Base-by-base conservation (phyloP, 2,797 vertebrate genomes). In the Loriculus beryllinus region DNA sequence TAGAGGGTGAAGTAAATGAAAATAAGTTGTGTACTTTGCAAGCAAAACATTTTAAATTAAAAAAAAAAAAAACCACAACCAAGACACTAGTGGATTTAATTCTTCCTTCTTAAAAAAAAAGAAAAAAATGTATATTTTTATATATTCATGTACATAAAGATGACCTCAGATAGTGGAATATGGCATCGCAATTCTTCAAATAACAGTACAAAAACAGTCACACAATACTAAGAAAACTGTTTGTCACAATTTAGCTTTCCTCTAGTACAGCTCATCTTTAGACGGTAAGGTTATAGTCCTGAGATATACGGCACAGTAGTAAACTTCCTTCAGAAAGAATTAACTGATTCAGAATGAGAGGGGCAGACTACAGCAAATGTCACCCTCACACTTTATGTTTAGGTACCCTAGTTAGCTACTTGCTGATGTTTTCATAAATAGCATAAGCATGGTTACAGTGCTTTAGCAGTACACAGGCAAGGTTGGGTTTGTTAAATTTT, bases 1-100 rank as follows among this genome's bases (percentile, higher is more conserved):
- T 99, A 96, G 91, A 97, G 92, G 42, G 90, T 5, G 6, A 79
- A 94, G 40, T 20, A 76, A 86, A 40, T 4, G 3, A 40, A 86
- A 87, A 76, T 3, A 91, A 75, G 54, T 2, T 4, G 5, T 16
- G 11, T 33, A 37, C 13, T 57, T 48, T 8, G n/a, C 42, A 54
- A 63, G 6, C 19, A 88, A 91, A 49, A 2, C 0, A 10, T 35
- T 88, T 63, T 18, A 59, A 81, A 28, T 1, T 64, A 57, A 54
- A 21, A 65, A 15, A 56, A 33, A n/a, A n/a, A 14, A 33, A 33
- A 15, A 1, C 21, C 68, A 76, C 39, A 40, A 35, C 12, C 43
- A 20, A 89, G 45, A 43, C 13, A 64, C 2, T 6, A 72, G 4
- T 28, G 18, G 20, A 80, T 59, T 75, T 88, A 45, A 52, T n/a